Base-by-base conservation (phyloP, 2,888 invertebrate species). In the Cosmorhoe ocellata region DNA sequence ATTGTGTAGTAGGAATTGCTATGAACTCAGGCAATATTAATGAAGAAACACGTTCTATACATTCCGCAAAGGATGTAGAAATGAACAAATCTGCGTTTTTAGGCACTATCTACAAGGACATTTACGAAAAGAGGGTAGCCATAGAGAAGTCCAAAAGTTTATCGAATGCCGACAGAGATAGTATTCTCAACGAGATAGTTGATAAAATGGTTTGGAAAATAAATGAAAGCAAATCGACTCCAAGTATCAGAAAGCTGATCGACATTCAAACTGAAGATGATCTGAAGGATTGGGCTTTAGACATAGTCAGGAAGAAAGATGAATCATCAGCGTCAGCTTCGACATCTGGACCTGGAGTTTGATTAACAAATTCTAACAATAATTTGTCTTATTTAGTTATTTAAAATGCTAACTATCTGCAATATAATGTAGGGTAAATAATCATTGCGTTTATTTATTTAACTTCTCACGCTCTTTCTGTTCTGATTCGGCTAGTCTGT, bases 31-130 rank as follows among this genome's bases (percentile, higher is more conserved):
- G 30, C n/a, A 52, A 44, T 30, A 36, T 33, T 3, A 7, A 8
- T 6, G 34, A 22, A 13, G 27, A n/a, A 9, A 44, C 5, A 5
- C 22, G n/a, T 26, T 24, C 51, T 0, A 1, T 32, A 1, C 28
- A 46, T 3, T 27, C 38, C 10, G 12, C 22, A n/a, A 41, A 2
- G 31, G 44, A 42, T 10, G 46, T 40, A 33, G 50, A 50, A 13
- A 39, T 42, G n/a, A 47, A 46, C 27, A 46, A 60, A 34, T 56
- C 57, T 1, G 51, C 13, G 4, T 58, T 61, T 46, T 44, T 65
- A 22, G 62, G 59, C 13, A 51, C 38, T n/a, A 63, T 63, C 18
- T 62, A 65, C 28, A 56, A 52, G 26, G 53, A 61, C 6, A 33
- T 56, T 3, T 53, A 40, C 14, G 48, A 53, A 14, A 41, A 36